Percentiles rank a stretch among this genome's conserved stretches.
Evolutionary conservation across 2,888 invertebrate species (phyloP).

Genomic region (Acheta domesticus): DNA sequence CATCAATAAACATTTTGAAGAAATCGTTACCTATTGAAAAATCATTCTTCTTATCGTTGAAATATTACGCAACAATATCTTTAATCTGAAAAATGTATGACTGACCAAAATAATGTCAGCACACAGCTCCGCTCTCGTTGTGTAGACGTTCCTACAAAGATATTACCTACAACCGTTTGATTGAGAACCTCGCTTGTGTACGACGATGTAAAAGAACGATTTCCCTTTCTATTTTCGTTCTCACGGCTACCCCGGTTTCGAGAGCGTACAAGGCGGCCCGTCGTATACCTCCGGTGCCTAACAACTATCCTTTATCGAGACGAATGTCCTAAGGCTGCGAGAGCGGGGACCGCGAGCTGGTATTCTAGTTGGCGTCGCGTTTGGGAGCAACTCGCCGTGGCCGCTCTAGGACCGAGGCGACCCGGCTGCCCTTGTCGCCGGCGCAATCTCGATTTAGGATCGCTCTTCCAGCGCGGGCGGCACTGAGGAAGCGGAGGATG

Average conservation of each 20-base stretch:
- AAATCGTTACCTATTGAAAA: no score
- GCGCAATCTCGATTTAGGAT: background rate
- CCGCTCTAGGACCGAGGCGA: background rate
- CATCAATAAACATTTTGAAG: no score
- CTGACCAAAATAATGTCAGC: no score
- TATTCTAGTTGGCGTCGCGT: no score
- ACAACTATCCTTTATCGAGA: slow-evolving; percentile 18
- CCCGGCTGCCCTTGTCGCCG: background rate
- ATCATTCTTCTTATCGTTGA: no score
- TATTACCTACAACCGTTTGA: no score
- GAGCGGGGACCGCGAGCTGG: background rate
- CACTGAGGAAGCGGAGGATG: no score
- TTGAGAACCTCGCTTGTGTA: background rate
- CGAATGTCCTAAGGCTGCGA: background rate
- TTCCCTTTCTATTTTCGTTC: background rate
- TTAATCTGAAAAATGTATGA: no score
- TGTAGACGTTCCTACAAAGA: no score
- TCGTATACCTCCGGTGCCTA: background rate
- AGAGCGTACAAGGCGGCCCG: background rate
- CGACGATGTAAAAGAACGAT: background rate
- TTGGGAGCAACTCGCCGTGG: background rate
- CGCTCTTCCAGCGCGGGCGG: background rate
- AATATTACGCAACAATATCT: no score
- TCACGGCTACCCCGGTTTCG: background rate
- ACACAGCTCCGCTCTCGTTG: no score